Evolutionary conservation across 2,888 invertebrate species (phyloP), one percentile per base, ranked within the genome.

Genomic region (Erebia epiphron): DNA sequence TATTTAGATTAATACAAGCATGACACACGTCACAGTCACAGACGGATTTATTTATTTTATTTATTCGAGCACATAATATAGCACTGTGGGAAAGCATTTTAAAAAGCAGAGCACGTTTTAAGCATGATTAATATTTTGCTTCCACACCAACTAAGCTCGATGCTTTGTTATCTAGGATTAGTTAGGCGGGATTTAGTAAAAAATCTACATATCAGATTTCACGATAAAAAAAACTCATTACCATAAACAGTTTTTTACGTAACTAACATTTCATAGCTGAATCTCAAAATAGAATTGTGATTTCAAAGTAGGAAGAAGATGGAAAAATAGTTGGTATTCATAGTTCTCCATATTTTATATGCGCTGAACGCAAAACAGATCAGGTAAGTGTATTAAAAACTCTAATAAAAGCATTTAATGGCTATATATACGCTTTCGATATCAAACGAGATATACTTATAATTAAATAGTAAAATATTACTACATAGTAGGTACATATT

Each of bases 401-500:
- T 49, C 49, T 14, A 11, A 13, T 49, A 14, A 49, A 49, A 49
- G 3, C 49, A 0, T 49, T 49, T 14, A 14, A 4, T 11, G n/a
- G n/a, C n/a, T n/a, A n/a, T 3, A 13, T 5, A 16, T 58, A 4
- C 14, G 57, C 57, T 58, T 16, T 1, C 8, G 0, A 16, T 16
- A 5, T 52, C n/a, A 16, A 16, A 52, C 52, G 52, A 16, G 52
- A 52, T 16, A 8, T 52, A 7, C 52, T n/a, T n/a, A n/a, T n/a
- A 26, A 26, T 26, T 26, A 3, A 26, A 26, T 26, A 26, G 26
- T 26, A 3, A 26, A 26, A 26, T 26, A 26, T 26, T 3, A 60
- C 4, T 10, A 9, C n/a, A 21, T 56, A 21, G 13, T 3, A 84
- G 83, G n/a, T n/a, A n/a, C n/a, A 26, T 80, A 81, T 83, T 83